Evolutionary conservation across 30 jellyfish, hydroid and myxozoan species (phyloP).

Genomic region (Aurelia aurita complex sp. Pacific): DNA sequence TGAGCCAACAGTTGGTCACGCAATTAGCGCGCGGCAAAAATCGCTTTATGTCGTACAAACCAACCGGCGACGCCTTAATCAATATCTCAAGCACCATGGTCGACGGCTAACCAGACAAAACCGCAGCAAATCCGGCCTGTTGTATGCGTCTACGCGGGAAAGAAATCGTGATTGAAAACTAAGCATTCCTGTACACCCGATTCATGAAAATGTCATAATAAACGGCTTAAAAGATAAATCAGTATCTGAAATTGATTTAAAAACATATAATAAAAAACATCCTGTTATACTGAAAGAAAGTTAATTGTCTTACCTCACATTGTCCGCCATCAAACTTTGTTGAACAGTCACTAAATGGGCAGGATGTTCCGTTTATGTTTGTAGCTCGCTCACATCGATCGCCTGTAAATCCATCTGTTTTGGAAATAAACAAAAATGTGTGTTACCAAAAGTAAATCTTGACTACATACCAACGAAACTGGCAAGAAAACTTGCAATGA

Average conservation of each 20-base stretch:
- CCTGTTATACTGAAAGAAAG: slow-evolving; percentile 16
- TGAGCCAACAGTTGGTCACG: no score
- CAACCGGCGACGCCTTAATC: no score
- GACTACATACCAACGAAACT: no score
- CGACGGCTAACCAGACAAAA: slow-evolving; percentile 6
- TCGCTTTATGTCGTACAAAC: no score
- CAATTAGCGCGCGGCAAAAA: no score
- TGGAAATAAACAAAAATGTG: slow-evolving; percentile 1
- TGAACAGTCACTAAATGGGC: slow-evolving; percentile 85
- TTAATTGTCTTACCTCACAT: slow-evolving; percentile 66
- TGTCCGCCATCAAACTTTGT: slow-evolving; percentile 84
- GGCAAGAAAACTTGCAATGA: no score
- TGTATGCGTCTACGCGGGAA: not conserved
- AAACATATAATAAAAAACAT: slow-evolving; percentile 37
- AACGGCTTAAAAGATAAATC: slow-evolving; percentile 34
- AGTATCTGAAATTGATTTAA: slow-evolving; percentile 32
- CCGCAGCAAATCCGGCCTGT: slow-evolving; percentile 46
- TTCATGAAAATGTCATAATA: slow-evolving; percentile 39
- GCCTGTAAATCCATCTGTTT: slow-evolving; percentile 75
- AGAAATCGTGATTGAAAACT: slow-evolving; percentile 34
- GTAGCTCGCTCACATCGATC: slow-evolving; percentile 32
- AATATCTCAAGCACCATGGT: not conserved
- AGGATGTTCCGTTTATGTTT: slow-evolving; percentile 54
- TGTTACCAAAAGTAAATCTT: no score
- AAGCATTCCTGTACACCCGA: slow-evolving; percentile 16